Percentiles rank a stretch among this genome's conserved stretches.
phyloP scores from a whole-genome alignment of 2,888 invertebrate species.

The Cephus sareptanus region DNA sequence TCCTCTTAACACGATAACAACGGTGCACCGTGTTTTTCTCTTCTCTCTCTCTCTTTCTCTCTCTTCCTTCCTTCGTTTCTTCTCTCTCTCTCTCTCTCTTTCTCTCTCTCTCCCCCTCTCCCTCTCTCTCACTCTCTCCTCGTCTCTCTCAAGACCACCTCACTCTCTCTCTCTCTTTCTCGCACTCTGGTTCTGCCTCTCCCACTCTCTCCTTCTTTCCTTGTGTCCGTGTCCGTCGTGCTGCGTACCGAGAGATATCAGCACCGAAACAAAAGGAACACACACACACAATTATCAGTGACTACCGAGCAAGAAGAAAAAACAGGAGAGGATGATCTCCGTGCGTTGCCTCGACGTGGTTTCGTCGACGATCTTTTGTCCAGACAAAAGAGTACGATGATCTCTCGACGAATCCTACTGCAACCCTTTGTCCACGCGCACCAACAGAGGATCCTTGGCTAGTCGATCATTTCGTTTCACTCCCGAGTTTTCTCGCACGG shows the following conservation, averaged over 20 bases:
- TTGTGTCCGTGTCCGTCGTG: slow-evolving; percentile 8
- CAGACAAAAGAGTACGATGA: background rate
- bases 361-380: background rate
- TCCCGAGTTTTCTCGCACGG: slow-evolving; percentile 3
- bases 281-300: slow-evolving; percentile 12
- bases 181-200: background rate
- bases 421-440: slow-evolving; percentile 6
- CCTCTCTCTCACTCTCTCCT: slow-evolving; percentile 8
- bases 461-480: slow-evolving; percentile 10
- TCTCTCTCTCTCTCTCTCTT: slow-evolving; percentile 16
- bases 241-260: slow-evolving; percentile 6
- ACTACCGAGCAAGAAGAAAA: slow-evolving; percentile 5
- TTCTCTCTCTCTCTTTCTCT: slow-evolving; percentile 1
- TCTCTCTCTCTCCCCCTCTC: background rate
- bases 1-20: slow-evolving; percentile 2
- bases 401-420: slow-evolving; percentile 7
- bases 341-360: background rate
- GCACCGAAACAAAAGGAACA: slow-evolving; percentile 28
- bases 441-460: background rate
- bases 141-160: slow-evolving; percentile 12
- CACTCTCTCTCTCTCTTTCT: slow-evolving; percentile 7
- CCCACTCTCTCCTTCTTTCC: slow-evolving; percentile 12
- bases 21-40: slow-evolving; percentile 9
- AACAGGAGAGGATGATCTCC: background rate
- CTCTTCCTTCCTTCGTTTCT: slow-evolving; percentile 24